Conservation (phyloP, 2,797 vertebrate genomes). For the Gastrophryne carolinensis region DNA sequence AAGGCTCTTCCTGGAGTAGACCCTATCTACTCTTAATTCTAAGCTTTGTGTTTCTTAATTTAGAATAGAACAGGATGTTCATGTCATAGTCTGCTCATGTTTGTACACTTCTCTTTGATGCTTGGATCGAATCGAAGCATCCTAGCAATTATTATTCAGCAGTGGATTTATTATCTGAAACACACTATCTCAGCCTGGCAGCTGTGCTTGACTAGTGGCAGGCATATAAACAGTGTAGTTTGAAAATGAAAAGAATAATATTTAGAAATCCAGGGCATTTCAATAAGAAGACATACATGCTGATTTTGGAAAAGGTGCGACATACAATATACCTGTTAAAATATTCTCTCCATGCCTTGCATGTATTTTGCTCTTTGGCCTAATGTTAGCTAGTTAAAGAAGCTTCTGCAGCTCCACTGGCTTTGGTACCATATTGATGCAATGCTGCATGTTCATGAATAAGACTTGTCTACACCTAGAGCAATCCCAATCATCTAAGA, state of each 20-base stretch:
- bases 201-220: constrained; percentile 21
- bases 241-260: constrained; percentile 18
- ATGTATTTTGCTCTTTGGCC: neutral
- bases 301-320: neutral
- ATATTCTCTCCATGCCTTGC: neutral
- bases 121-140: neutral
- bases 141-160: constrained; percentile 14
- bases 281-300: neutral
- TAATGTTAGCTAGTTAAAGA: neutral
- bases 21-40: no score
- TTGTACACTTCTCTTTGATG: neutral
- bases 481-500: no score
- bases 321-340: neutral
- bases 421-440: neutral
- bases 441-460: no score
- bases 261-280: neutral
- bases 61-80: no score
- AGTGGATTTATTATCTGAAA: neutral
- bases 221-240: neutral
- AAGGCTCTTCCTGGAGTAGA: no score
- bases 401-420: neutral
- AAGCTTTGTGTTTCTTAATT: no score
- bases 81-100: no score
- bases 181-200: constrained; percentile 25
- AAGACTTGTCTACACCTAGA: no score